Evolutionary conservation across 2,113 vertebrate genomes (phyloP).

Genomic region (Cygnus atratus): DNA sequence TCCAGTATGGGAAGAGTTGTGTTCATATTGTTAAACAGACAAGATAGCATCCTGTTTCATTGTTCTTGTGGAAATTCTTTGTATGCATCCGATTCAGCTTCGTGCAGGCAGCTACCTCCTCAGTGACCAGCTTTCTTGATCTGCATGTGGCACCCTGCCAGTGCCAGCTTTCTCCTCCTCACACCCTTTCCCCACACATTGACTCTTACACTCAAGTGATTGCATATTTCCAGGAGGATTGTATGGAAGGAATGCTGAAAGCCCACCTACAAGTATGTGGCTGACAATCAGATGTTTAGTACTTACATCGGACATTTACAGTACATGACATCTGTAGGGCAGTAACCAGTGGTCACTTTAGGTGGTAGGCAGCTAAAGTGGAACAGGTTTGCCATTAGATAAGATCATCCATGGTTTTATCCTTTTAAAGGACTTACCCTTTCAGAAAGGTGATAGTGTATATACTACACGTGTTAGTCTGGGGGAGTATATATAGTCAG

Average conservation of each 20-base stretch:
- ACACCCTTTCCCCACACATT: not conserved
- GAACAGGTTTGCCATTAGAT: not conserved
- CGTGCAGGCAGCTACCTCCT: not conserved
- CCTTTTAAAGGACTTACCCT: not conserved
- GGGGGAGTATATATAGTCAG: not conserved
- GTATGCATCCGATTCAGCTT: not conserved
- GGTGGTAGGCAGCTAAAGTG: not conserved
- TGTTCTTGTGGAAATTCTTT: not conserved
- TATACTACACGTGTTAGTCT: fast-evolving
- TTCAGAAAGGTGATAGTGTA: not conserved
- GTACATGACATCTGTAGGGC: not conserved
- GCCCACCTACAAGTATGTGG: not conserved
- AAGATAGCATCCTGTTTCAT: not conserved
- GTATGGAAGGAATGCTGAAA: not conserved
- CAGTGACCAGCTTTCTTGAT: not conserved
- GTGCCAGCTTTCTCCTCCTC: not conserved
- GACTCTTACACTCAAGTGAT: not conserved
- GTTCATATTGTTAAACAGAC: not conserved
- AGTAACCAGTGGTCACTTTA: not conserved
- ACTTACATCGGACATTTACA: not conserved
- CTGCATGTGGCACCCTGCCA: not conserved
- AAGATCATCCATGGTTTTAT: not conserved
- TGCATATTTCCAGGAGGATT: fast-evolving
- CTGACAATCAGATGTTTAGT: not conserved
- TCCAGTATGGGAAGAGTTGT: not conserved